Conservation (phyloP, 2,113 vertebrate genomes). For the Rattus rattus region DNA sequence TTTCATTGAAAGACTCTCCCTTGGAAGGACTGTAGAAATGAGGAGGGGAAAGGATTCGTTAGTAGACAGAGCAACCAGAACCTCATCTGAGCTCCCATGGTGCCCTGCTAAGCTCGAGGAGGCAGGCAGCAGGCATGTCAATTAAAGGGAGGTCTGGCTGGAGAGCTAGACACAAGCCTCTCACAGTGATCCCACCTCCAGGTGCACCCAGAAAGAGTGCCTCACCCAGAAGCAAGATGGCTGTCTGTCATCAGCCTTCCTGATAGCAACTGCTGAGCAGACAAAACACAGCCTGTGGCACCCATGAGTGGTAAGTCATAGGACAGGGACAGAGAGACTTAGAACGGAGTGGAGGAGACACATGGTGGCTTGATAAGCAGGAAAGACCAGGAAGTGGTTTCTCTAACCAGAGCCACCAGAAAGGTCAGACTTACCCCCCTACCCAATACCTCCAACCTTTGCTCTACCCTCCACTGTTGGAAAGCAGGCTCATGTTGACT, state of each 20-base stretch:
- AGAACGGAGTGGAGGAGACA: fast-evolving
- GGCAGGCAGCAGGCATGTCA: background rate
- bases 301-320: background rate
- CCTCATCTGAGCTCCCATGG: background rate
- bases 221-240: background rate
- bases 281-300: background rate
- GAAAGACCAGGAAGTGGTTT: background rate
- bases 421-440: background rate
- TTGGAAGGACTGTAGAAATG: background rate
- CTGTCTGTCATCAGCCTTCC: background rate
- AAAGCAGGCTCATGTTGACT: background rate
- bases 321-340: background rate
- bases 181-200: background rate
- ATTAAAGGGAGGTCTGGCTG: background rate
- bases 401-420: background rate
- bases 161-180: background rate
- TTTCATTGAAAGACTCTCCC: background rate
- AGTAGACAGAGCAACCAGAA: background rate
- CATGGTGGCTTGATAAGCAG: background rate
- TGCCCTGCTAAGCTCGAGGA: background rate
- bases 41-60: too few species aligned
- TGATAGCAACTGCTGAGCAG: background rate
- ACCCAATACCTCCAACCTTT: too few species aligned
- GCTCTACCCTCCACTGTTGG: too few species aligned
- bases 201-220: background rate